Percentiles rank a stretch among this genome's conserved stretches.
Conservation (phyloP, 2,113 vertebrate species). For the Bagarius yarrelli region DNA sequence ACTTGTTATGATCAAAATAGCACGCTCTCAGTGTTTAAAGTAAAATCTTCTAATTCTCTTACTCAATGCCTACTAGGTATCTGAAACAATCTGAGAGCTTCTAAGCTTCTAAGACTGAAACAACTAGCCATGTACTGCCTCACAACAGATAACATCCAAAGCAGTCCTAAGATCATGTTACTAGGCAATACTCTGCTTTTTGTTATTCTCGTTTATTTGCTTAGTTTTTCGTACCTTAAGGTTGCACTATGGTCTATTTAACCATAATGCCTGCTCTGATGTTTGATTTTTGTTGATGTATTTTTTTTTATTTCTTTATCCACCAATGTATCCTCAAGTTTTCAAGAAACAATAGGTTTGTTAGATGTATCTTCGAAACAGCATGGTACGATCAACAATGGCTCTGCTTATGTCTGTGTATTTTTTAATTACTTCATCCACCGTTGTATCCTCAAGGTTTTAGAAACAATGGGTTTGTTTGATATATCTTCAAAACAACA, state of each 20-base stretch:
- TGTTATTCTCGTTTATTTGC: not conserved
- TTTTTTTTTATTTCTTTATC: not conserved
- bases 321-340: not conserved
- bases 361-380: constrained; percentile 16
- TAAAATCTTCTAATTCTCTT: not conserved
- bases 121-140: not conserved
- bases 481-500: constrained; percentile 10
- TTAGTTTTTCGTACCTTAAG: not conserved
- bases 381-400: not conserved
- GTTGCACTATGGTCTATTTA: not conserved
- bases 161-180: not conserved
- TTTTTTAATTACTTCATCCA: not conserved
- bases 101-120: not conserved
- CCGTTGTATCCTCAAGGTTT: not conserved
- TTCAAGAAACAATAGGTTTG: constrained; percentile 12
- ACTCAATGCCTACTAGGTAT: not conserved
- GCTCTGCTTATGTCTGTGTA: not conserved
- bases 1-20: not conserved
- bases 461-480: constrained; percentile 25
- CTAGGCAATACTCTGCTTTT: not conserved
- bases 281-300: not conserved
- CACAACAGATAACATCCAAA: not conserved
- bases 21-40: not conserved
- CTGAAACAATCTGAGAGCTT: too few species aligned
- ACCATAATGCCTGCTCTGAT: not conserved